phyloP scores from a whole-genome alignment of 2,888 invertebrate genomes.

The Metopia argyrocephala region DNA sequence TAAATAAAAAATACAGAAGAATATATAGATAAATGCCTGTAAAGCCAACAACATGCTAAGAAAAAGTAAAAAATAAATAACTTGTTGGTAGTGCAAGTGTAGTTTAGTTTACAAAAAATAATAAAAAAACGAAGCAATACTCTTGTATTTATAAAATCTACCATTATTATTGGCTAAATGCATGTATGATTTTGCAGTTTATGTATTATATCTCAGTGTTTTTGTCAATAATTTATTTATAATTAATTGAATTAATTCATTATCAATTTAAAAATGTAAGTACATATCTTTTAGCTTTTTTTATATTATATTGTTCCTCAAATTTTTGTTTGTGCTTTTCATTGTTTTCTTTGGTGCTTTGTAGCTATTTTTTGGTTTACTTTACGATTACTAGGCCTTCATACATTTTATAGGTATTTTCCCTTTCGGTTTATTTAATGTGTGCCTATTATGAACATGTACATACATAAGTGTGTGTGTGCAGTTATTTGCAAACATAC shows the following conservation, averaged over 20 bases:
- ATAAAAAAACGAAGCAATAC: too few relatives aligned
- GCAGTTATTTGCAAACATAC: not conserved
- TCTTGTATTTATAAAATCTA: too few relatives aligned
- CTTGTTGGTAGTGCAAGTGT: not conserved
- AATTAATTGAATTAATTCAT: too few relatives aligned
- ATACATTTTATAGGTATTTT: not conserved
- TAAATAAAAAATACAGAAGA: not conserved
- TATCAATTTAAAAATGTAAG: too few relatives aligned
- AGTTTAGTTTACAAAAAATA: not conserved
- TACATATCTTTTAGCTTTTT: too few relatives aligned
- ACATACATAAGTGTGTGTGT: not conserved
- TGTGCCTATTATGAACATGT: not conserved
- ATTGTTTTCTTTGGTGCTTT: not conserved
- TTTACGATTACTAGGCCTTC: not conserved
- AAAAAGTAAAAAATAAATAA: not conserved
- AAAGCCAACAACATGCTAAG: conserved; percentile 8
- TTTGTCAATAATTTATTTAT: too few relatives aligned
- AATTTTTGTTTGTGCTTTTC: not conserved
- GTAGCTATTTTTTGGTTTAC: not conserved
- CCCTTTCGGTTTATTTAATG: not conserved
- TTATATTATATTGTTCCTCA: not conserved
- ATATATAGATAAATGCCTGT: conserved; percentile 2
- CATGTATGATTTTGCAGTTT: too few relatives aligned
- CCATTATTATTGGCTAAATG: too few relatives aligned
- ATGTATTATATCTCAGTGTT: too few relatives aligned